Evolutionary conservation across 2,888 invertebrate species (phyloP).

Genomic region (Oasisia sp.): DNA sequence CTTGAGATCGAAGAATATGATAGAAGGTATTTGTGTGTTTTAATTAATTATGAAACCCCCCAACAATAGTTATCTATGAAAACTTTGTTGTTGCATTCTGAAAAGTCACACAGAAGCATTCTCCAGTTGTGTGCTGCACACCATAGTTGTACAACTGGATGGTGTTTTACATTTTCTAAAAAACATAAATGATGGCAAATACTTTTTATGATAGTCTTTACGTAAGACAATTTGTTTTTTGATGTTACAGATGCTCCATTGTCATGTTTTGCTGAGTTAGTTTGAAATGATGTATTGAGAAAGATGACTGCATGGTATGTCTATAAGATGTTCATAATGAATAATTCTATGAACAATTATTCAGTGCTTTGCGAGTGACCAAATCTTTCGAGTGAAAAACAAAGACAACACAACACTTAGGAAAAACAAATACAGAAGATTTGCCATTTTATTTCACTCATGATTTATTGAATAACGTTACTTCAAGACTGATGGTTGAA

Average conservation of each 20-base stretch:
- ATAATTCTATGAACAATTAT: neutral
- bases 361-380: neutral
- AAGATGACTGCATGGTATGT: neutral
- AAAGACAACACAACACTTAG: neutral
- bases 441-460: neutral
- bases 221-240: neutral
- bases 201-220: neutral
- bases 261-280: neutral
- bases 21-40: too few relatives aligned
- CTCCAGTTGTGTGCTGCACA: neutral
- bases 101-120: neutral
- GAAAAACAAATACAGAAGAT: neutral
- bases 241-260: neutral
- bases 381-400: neutral
- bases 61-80: neutral
- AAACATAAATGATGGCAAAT: neutral
- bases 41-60: too few relatives aligned
- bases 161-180: neutral
- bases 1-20: too few relatives aligned
- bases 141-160: neutral
- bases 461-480: too few relatives aligned
- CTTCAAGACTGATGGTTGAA: too few relatives aligned
- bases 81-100: neutral
- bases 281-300: constrained; percentile 4
- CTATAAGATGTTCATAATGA: neutral